Percentiles rank a stretch among this genome's conserved stretches.
Evolutionary conservation across 2,113 vertebrate genomes (phyloP).

Genomic region (Meriones unguiculatus): DNA sequence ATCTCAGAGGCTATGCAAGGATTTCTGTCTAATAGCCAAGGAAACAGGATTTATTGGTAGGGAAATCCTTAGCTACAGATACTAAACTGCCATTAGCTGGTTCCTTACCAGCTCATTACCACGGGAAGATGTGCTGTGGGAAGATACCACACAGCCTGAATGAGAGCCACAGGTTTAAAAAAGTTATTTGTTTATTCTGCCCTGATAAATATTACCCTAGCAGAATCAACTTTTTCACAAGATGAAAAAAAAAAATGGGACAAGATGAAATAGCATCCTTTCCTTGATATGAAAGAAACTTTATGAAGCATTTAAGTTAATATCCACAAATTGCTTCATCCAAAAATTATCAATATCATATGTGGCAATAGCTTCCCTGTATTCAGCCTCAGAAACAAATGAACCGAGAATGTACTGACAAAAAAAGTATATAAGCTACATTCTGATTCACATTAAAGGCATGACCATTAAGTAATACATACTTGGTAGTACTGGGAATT

Average conservation of each 20-base stretch:
- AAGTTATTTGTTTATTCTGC: constrained; percentile 61
- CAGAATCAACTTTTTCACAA: constrained; percentile 71
- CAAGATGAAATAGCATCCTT: constrained; percentile 80
- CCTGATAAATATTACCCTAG: constrained; percentile 55
- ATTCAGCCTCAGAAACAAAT: constrained; percentile 57
- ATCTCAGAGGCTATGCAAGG: constrained; percentile 56
- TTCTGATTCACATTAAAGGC: background rate
- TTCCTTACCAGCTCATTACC: constrained; percentile 79
- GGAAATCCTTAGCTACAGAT: constrained; percentile 73
- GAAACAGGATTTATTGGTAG: constrained; percentile 70
- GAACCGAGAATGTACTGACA: constrained; percentile 43
- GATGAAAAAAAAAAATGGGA: constrained; percentile 69
- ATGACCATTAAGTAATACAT: background rate
- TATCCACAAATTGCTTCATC: constrained; percentile 79
- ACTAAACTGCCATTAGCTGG: constrained; percentile 60
- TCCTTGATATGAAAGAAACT: constrained; percentile 76
- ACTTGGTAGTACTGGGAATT: background rate
- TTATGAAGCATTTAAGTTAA: constrained; percentile 80
- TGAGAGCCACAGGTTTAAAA: constrained; percentile 21
- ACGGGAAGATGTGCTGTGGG: constrained; percentile 61
- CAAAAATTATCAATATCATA: constrained; percentile 80
- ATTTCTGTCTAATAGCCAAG: constrained; percentile 76
- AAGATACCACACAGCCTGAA: constrained; percentile 59
- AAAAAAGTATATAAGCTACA: constrained; percentile 29
- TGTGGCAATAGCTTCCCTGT: constrained; percentile 39